A percentile compares a stretch with the other conserved stretches of the same genome.
These are phyloP conservation scores for Harpalus rubripes DNA, from an alignment of 2,888 invertebrate species.

Conservation along the genomic window DNA sequence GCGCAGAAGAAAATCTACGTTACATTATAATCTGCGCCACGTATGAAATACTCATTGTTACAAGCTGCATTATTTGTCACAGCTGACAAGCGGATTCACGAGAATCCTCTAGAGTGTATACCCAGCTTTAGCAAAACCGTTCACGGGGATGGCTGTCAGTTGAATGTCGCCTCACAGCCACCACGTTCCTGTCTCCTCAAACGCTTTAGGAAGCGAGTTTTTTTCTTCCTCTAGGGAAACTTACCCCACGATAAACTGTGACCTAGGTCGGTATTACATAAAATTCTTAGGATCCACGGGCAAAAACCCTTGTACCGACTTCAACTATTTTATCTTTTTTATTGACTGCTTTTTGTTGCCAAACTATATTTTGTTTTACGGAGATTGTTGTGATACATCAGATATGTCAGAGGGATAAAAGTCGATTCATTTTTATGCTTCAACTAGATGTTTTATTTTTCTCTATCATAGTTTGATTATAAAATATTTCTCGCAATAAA, in stretches of 20 bases:
- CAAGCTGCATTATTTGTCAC: too few species aligned
- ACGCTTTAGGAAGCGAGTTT: slow-evolving; percentile 13
- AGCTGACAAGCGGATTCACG: too few species aligned
- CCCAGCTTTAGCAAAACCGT: not conserved
- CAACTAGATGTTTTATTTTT: not conserved
- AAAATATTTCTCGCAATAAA: not conserved
- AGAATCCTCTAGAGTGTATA: slow-evolving; percentile 5
- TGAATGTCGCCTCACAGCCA: slow-evolving; percentile 3
- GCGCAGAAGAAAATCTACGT: too few species aligned
- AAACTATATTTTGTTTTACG: slow-evolving; percentile 21
- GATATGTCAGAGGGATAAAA: not conserved
- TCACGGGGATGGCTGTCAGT: slow-evolving; percentile 5
- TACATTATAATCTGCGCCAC: too few species aligned
- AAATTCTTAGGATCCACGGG: slow-evolving; percentile 18
- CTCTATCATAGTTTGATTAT: not conserved
- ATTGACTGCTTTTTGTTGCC: slow-evolving; percentile 9
- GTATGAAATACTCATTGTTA: too few species aligned
- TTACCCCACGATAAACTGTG: slow-evolving; percentile 23
- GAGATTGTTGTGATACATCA: not conserved
- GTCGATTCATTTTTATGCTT: not conserved
- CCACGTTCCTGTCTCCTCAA: slow-evolving; percentile 11
- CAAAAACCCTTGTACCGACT: slow-evolving; percentile 2
- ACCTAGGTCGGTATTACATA: slow-evolving; percentile 37
- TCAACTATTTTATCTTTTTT: slow-evolving; percentile 27
- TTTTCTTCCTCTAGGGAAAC: not conserved